These are phyloP conservation scores for Tenualosa thibaudeaui DNA, from an alignment of 2,797 vertebrate species.

Conservation along the genomic window DNA sequence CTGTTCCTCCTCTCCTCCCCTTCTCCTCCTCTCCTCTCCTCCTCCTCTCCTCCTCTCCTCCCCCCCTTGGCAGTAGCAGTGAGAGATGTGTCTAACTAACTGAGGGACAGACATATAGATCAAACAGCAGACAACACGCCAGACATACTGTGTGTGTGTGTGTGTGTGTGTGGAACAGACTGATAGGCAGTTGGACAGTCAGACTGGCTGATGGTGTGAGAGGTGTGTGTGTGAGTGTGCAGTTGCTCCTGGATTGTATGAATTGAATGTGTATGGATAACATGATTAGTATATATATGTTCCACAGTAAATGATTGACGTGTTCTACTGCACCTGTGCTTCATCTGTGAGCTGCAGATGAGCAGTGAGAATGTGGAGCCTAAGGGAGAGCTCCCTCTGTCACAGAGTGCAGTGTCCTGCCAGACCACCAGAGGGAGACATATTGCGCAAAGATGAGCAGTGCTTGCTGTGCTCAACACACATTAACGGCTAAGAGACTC, in stretches of 20 bases:
- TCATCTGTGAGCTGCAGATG: not conserved
- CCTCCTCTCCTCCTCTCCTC: too few relatives aligned
- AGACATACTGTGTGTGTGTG: not conserved
- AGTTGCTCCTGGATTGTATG: too few relatives aligned
- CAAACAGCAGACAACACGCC: not conserved
- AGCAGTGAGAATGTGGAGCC: too few relatives aligned
- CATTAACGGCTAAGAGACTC: too few relatives aligned
- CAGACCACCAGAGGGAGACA: not conserved
- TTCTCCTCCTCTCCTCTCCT: not conserved
- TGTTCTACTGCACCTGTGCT: not conserved
- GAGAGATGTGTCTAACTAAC: not conserved
- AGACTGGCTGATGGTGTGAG: not conserved
- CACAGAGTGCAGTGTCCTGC: not conserved
- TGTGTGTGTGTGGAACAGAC: not conserved
- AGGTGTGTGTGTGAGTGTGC: not conserved
- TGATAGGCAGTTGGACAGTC: not conserved
- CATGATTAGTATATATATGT: too few relatives aligned
- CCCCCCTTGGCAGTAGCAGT: too few relatives aligned
- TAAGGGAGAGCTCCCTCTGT: too few relatives aligned
- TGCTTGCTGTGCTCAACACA: too few relatives aligned
- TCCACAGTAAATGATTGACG: too few relatives aligned
- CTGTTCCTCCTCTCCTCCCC: not conserved
- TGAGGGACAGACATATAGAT: not conserved
- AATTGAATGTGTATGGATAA: too few relatives aligned
- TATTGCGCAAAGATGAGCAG: not conserved